phyloP scores from a whole-genome alignment of 1,140 invertebrate species.

The Oscheius sp. region DNA sequence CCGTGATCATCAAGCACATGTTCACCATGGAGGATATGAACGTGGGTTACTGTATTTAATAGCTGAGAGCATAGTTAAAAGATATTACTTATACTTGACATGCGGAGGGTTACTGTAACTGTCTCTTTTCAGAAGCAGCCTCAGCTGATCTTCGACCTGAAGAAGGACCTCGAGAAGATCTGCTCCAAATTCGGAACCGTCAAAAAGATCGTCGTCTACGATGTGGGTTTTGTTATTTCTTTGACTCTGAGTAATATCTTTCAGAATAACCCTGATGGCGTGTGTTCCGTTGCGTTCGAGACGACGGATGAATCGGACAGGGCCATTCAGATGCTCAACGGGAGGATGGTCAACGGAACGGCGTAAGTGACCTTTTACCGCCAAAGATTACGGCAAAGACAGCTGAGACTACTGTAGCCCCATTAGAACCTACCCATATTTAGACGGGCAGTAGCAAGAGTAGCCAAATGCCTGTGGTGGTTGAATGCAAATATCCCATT shows the following conservation, averaged over 20 bases:
- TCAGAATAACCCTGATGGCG: constrained; percentile 85
- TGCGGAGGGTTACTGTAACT: not conserved
- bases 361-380: constrained; percentile 59
- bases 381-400: not conserved
- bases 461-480: too few species aligned
- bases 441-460: too few species aligned
- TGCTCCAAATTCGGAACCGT: constrained; percentile 87
- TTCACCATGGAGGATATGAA: constrained; percentile 88
- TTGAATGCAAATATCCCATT: not conserved
- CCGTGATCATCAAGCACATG: constrained; percentile 89
- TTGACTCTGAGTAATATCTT: constrained; percentile 46
- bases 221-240: constrained; percentile 70
- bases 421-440: too few species aligned
- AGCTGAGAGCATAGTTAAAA: too few species aligned
- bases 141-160: constrained; percentile 81
- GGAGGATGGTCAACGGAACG: constrained; percentile 83
- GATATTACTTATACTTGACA: not conserved
- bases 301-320: constrained; percentile 84
- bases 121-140: constrained; percentile 70
- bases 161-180: constrained; percentile 83
- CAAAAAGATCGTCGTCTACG: constrained; percentile 85
- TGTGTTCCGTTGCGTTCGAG: constrained; percentile 85
- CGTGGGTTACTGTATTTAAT: too few species aligned
- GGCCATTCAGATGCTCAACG: constrained; percentile 82
- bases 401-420: too few species aligned